Base-by-base conservation (phyloP, 1,140 invertebrate genomes). In the Drosophila erecta region DNA sequence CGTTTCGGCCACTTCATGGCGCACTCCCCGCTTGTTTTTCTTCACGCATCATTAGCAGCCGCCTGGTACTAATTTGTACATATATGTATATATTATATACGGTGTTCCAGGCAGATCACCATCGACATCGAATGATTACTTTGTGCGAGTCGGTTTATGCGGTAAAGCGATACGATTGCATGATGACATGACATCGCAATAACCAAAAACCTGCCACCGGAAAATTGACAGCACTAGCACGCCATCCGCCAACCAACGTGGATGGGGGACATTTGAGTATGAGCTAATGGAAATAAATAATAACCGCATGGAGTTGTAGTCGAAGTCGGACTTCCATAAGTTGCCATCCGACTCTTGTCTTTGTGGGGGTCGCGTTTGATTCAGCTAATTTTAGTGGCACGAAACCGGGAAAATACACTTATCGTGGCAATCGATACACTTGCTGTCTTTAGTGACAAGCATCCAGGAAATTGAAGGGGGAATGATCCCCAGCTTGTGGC, bases 131-230 rank as follows among this genome's bases (percentile, higher is more conserved):
- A 57, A 66, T 79, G 73, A 83, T 87, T 83, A 67, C 44, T 61
- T 79, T 80, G 66, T 67, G 76, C 72, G 72, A 51, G 59, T 66
- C 61, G 62, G 43, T 61, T 74, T 80, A 77, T 86, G 73, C 74
- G 79, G 81, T 87, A 86, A 86, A 87, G 66, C 83, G 74, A 81
- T 85, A 81, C 87, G 83, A 86, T 86, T 86, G 83, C 81, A 87
- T 86, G 81, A 87, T 83, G 83, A 83, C 81, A 87, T 83, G 83
- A 76, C 79, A 86, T 76, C 22, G 67, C 35, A 37, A 47, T 69
- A 57, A 37, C 65, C 70, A 56, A 62, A 70, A 54, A 58, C 56
- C 71, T 76, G 79, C 83, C 81, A 83, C 65, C 83, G 83, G 79
- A 65, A 86, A 87, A 87, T 83, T 87, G 83, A 86, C 81, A 79